These are phyloP conservation scores for Ctenosaura bakeri DNA, from an alignment of 2,797 vertebrate genomes.

Conservation along the genomic window DNA sequence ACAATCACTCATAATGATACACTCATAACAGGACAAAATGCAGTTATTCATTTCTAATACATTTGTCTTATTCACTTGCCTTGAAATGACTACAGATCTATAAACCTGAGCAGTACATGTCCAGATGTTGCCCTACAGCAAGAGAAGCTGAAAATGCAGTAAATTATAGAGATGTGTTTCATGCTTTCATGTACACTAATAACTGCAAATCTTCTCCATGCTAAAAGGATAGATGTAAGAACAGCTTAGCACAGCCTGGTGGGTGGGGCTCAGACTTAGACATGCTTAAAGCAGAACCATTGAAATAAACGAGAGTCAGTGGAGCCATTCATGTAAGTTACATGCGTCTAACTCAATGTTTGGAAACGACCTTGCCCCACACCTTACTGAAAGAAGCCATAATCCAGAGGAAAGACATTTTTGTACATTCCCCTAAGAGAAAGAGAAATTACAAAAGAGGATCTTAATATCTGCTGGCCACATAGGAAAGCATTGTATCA, in stretches of 20 bases:
- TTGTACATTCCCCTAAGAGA: background rate
- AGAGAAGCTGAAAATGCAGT: conserved; percentile 11
- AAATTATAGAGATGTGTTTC: conserved; percentile 18
- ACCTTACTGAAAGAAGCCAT: background rate
- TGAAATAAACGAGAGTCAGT: background rate
- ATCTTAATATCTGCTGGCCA: background rate
- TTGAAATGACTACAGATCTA: conserved; percentile 5
- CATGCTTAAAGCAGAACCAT: too few species aligned
- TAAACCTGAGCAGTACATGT: background rate
- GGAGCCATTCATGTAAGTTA: too few species aligned
- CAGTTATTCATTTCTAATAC: conserved; percentile 21
- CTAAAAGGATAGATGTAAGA: conserved; percentile 13
- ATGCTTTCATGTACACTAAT: background rate
- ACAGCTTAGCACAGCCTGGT: background rate
- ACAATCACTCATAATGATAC: conserved; percentile 49
- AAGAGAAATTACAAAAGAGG: background rate
- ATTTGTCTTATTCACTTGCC: conserved; percentile 39
- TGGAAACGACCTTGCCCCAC: too few species aligned
- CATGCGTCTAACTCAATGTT: too few species aligned
- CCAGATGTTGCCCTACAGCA: conserved; percentile 19
- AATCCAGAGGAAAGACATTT: background rate
- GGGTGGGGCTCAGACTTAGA: background rate
- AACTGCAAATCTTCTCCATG: conserved; percentile 6
- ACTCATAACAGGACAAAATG: conserved; percentile 17
- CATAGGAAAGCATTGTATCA: too few species aligned